Conservation (phyloP, 2,888 invertebrate genomes). For the Fissipunctia ypsillon region DNA sequence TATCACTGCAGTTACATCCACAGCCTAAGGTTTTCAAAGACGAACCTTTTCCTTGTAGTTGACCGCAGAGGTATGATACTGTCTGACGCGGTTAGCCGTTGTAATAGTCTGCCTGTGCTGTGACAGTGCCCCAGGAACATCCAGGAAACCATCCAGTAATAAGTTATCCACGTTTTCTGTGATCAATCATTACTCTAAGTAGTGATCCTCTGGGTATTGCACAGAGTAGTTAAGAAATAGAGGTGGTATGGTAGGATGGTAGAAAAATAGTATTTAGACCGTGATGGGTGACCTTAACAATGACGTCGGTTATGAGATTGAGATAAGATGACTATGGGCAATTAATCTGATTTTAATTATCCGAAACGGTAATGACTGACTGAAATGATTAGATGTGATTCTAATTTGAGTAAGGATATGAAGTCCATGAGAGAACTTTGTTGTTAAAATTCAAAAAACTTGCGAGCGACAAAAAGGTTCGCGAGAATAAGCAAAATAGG, state of each 20-base stretch:
- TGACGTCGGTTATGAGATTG: neutral
- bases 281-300: neutral
- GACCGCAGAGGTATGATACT: constrained; percentile 83
- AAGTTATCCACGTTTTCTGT: constrained; percentile 87
- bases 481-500: neutral
- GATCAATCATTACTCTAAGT: constrained; percentile 60
- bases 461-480: neutral
- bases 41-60: constrained; percentile 82
- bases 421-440: neutral
- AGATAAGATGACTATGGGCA: neutral
- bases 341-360: neutral
- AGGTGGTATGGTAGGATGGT: constrained; percentile 16
- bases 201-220: constrained; percentile 19
- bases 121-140: constrained; percentile 75
- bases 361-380: neutral
- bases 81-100: constrained; percentile 68
- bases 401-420: neutral
- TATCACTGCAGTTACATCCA: constrained; percentile 8
- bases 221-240: constrained; percentile 37
- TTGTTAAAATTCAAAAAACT: neutral
- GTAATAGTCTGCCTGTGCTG: constrained; percentile 69
- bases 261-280: constrained; percentile 1
- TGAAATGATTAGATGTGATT: neutral
- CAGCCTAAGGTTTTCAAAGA: constrained; percentile 50
- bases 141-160: constrained; percentile 88